Evolutionary conservation across 1,140 invertebrate species (phyloP), one percentile per base, ranked within the genome.

Genomic region (Drosophila paulistorum): DNA sequence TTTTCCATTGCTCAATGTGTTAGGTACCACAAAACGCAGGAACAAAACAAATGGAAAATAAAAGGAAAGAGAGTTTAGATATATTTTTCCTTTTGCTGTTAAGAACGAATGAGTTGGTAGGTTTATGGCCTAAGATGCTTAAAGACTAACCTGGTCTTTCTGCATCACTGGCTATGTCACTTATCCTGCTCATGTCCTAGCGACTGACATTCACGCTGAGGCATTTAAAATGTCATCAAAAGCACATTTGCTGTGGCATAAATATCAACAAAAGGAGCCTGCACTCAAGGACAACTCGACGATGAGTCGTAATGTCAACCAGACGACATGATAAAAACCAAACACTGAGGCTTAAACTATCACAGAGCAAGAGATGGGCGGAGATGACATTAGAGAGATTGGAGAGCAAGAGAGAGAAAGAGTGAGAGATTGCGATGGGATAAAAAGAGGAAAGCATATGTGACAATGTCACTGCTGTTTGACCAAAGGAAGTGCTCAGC

Each of bases 151-250:
- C 45, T 51, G 55, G 33, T 62, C 45, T 77, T 78, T 70, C 48
- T 51, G n/a, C 45, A 14, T 51, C 45, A 51, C 45, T 51, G 45
- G 17, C 45, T 51, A 10, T 51, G 45, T 51, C 45, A 23, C 17
- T 51, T 51, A 51, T 51, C 45, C 45, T 51, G 45, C 17, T 51
- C 17, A 10, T 51, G 45, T 23, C 9, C 45, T n/a, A 23, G 17
- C 11, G 45, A 64, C 45, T 9, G 45, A 70, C 68, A 57, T 51
- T 51, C 45, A 51, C 45, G 45, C 35, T 39, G 17, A 35, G 57
- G 37, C 81, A 65, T 76, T 79, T 76, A 76, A 69, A 87, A 73
- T 79, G 83, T 68, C 83, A 86, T 86, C 83, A 86, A 83, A 87
- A 87, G 76, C 57, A 79, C 83, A 86, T 86, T 86, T 86, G 83